Conservation (phyloP, 2,113 vertebrate genomes). For the Donacobius atricapilla region DNA sequence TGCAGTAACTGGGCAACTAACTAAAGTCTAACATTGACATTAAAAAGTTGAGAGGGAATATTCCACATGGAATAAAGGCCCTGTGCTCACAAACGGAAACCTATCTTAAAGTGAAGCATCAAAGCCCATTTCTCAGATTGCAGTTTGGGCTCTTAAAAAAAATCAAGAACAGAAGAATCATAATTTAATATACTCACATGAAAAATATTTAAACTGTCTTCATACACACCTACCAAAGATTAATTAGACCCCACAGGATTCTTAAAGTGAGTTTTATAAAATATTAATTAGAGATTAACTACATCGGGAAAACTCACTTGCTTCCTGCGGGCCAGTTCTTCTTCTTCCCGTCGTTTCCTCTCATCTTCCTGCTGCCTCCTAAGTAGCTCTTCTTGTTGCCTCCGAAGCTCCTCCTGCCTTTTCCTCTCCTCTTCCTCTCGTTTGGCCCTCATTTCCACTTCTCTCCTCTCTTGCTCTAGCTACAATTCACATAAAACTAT, state of each 20-base stretch:
- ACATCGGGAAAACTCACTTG: constrained; percentile 78
- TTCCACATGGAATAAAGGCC: background rate
- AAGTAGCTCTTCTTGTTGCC: constrained; percentile 87
- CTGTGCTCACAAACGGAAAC: background rate
- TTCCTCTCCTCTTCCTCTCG: constrained; percentile 95
- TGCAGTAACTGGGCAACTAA: background rate
- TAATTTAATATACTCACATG: constrained; percentile 21
- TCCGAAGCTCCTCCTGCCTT: constrained; percentile 80
- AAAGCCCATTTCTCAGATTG: background rate
- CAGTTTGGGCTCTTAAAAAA: background rate
- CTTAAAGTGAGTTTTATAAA: constrained; percentile 41
- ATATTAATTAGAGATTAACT: constrained; percentile 30
- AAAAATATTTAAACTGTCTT: constrained; percentile 37
- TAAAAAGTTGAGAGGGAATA: background rate
- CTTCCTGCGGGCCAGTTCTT: constrained; percentile 90
- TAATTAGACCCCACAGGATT: constrained; percentile 44
- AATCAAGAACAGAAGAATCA: background rate
- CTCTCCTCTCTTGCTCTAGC: constrained; percentile 91
- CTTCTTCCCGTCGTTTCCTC: constrained; percentile 90
- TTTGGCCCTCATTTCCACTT: constrained; percentile 92
- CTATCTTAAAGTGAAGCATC: background rate
- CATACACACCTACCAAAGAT: constrained; percentile 33
- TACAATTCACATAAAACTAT: constrained; percentile 71
- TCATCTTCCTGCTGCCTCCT: constrained; percentile 89
- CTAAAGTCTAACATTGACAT: background rate